Evolutionary conservation across 2,888 invertebrate species (phyloP).

Genomic region (Drosophila ezoana): DNA sequence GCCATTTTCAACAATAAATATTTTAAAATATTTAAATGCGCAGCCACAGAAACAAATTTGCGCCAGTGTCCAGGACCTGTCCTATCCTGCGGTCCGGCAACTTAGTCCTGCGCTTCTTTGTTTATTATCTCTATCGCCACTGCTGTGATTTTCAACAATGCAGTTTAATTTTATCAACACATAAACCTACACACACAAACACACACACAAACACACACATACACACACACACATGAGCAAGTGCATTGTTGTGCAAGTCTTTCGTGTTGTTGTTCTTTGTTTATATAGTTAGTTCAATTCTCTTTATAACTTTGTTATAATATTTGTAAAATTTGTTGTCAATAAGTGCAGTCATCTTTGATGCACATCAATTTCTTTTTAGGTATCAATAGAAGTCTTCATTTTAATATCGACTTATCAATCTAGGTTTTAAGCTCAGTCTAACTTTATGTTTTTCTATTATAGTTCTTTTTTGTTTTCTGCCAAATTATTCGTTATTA

Average conservation of each 20-base stretch:
- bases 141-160: constrained; percentile 72
- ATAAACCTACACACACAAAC: constrained; percentile 26
- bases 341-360: constrained; percentile 23
- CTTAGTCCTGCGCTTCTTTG: constrained; percentile 38
- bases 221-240: constrained; percentile 17
- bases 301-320: constrained; percentile 26
- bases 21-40: constrained; percentile 72
- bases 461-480: too few relatives aligned
- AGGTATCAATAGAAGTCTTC: constrained; percentile 17
- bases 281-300: constrained; percentile 28
- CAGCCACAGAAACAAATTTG: constrained; percentile 53
- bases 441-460: neutral
- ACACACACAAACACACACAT: constrained; percentile 22
- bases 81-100: constrained; percentile 12
- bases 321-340: constrained; percentile 20
- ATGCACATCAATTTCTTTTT: constrained; percentile 25
- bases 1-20: constrained; percentile 71
- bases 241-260: constrained; percentile 20
- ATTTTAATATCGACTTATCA: constrained; percentile 4
- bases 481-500: too few relatives aligned
- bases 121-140: constrained; percentile 69
- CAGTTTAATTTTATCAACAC: constrained; percentile 70
- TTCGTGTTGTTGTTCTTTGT: constrained; percentile 7
- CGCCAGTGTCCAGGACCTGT: constrained; percentile 18
- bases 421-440: neutral